Conservation (phyloP, 2,888 invertebrate species). For the Palloptera scutellata region DNA sequence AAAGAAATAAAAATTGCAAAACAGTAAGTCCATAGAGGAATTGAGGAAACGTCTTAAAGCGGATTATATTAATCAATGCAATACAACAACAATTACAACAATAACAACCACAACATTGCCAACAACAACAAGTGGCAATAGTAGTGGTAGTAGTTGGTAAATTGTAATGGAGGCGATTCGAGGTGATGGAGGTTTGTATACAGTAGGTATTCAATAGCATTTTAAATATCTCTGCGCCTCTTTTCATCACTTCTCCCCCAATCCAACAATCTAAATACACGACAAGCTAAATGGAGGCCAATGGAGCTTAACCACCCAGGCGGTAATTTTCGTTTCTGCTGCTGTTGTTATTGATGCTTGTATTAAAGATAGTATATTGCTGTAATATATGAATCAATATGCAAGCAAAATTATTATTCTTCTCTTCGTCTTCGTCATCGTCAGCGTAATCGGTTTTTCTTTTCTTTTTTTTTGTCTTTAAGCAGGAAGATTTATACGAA, state of each 20-base stretch:
- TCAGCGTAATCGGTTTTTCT: background rate
- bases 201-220: constrained; percentile 5
- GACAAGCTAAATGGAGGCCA: background rate
- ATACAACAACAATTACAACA: constrained; percentile 18
- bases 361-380: background rate
- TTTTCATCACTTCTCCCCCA: background rate
- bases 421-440: background rate
- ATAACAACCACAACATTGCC: constrained; percentile 11
- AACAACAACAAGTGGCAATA: background rate
- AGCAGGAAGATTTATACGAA: constrained; percentile 56
- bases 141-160: background rate
- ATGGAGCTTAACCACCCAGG: constrained; percentile 28
- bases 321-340: constrained; percentile 22
- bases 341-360: background rate
- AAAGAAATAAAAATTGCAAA: background rate
- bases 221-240: constrained; percentile 19
- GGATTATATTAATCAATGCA: constrained; percentile 60
- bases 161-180: background rate
- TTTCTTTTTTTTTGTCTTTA: constrained; percentile 24
- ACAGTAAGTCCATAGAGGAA: background rate
- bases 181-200: background rate
- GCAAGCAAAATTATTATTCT: background rate
- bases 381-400: background rate
- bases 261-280: background rate
- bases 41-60: constrained; percentile 53